phyloP scores from a whole-genome alignment of 1,140 invertebrate genomes.

The Saccostrea glomerata region DNA sequence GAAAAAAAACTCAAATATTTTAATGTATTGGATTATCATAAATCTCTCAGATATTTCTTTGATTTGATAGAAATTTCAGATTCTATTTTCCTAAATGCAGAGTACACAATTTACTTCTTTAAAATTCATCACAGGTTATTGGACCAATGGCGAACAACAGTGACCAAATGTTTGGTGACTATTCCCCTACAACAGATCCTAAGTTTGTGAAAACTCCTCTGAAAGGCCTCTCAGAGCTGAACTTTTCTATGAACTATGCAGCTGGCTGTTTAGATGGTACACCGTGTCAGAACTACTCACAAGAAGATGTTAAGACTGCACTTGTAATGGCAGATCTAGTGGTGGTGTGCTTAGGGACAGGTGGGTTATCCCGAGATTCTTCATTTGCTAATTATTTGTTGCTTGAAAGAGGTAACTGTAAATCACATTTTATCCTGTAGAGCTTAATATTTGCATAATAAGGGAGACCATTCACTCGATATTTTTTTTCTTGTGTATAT shows the following conservation, averaged over 20 bases:
- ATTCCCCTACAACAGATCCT: constrained; percentile 58
- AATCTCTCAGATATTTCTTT: too few species aligned
- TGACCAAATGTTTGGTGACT: constrained; percentile 66
- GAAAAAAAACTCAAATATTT: too few species aligned
- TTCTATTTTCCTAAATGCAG: too few species aligned
- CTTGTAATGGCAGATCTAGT: constrained; percentile 61
- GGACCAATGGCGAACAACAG: constrained; percentile 72
- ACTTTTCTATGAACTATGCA: constrained; percentile 49
- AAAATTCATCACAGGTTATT: constrained; percentile 58
- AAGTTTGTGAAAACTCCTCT: constrained; percentile 62
- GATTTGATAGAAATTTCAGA: too few species aligned
- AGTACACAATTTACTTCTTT: too few species aligned
- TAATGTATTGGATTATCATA: too few species aligned
- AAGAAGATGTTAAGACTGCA: constrained; percentile 53
- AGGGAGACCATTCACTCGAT: too few species aligned
- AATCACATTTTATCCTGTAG: too few species aligned
- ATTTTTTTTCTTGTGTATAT: too few species aligned
- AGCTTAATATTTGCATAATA: too few species aligned
- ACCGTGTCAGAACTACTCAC: constrained; percentile 64
- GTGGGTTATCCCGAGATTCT: constrained; percentile 47
- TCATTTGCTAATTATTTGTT: too few species aligned
- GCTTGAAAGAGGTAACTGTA: too few species aligned
- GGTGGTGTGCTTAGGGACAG: constrained; percentile 73
- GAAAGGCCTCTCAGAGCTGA: constrained; percentile 57
- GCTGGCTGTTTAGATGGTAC: constrained; percentile 64